phyloP scores from a whole-genome alignment of 1,140 invertebrate genomes.

The Bombyx mandarina region DNA sequence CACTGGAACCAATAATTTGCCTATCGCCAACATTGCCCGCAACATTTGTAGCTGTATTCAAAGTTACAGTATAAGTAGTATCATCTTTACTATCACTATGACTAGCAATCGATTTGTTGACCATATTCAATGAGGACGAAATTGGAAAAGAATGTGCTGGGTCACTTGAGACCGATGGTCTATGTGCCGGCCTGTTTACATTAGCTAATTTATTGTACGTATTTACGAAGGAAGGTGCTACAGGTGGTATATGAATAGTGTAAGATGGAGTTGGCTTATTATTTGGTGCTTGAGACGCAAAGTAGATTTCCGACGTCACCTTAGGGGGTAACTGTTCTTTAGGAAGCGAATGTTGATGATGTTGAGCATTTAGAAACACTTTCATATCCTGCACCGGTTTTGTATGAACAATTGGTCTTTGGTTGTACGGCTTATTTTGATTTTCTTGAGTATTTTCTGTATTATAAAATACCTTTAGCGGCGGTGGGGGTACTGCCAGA shows the following conservation, averaged over 20 bases:
- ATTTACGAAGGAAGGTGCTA: slow-evolving; percentile 12
- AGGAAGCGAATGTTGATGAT: slow-evolving; percentile 55
- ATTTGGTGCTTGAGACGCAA: slow-evolving; percentile 55
- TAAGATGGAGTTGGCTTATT: slow-evolving; percentile 43
- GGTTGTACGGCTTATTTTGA: slow-evolving; percentile 38
- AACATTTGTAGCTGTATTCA: slow-evolving; percentile 50
- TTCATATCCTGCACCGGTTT: slow-evolving; percentile 59
- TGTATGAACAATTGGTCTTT: slow-evolving; percentile 42
- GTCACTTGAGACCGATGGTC: background rate
- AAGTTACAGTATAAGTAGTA: slow-evolving; percentile 40
- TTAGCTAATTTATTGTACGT: slow-evolving; percentile 18
- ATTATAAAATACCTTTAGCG: slow-evolving; percentile 44
- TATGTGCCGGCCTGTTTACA: slow-evolving; percentile 12
- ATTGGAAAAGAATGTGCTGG: slow-evolving; percentile 18
- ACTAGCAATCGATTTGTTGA: slow-evolving; percentile 28
- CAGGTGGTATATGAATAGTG: slow-evolving; percentile 44
- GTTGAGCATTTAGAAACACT: slow-evolving; percentile 54
- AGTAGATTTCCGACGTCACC: slow-evolving; percentile 69
- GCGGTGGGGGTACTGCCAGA: slow-evolving; percentile 62
- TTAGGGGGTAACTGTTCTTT: slow-evolving; percentile 48
- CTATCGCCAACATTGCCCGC: slow-evolving; percentile 29
- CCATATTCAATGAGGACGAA: slow-evolving; percentile 23
- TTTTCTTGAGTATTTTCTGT: slow-evolving; percentile 39
- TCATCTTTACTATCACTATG: slow-evolving; percentile 26
- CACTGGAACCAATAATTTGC: slow-evolving; percentile 47